Base-by-base conservation (phyloP, 2,888 invertebrate species). In the Embidobia sp. region DNA sequence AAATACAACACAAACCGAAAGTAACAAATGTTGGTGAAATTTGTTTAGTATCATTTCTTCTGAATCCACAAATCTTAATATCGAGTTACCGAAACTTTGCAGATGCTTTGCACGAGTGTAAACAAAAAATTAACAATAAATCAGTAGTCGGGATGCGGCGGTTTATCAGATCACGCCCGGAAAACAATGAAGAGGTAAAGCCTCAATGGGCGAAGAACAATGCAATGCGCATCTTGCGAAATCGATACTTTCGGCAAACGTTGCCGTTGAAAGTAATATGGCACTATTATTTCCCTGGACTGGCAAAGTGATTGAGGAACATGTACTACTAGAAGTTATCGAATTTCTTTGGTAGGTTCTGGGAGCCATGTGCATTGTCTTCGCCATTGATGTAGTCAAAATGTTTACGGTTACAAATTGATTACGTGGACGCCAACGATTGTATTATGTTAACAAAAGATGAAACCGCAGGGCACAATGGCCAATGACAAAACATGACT, bases 51-150 rank as follows among this genome's bases (percentile, higher is more conserved):
- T 61, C 13, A 19, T 40, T 64, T 44, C 57, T 42, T 33, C 51
- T 13, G 64, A 51, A 74, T 53, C 10, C 53, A 31, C 40, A 51
- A 55, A 42, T 59, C 42, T 13, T 40, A 4, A 31, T 72, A 67
- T 77, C 72, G 42, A 42, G 19, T 77, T 77, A 77, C 77, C 33
- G 19, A 40, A 61, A 66, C 53, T 48, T 67, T 51, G 77, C 77
- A 77, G 77, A 73, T 77, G 77, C 72, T 70, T 59, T 53, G 61
- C 72, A 61, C 49, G 42, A 48, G 53, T 77, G 73, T 72, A 77
- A 77, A 77, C 72, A 55, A 67, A 72, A 74, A 72, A 72, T 73
- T 72, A 72, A 64, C 69, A 37, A 76, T 76, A 70, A 76, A 70
- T 70, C 69, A 75, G 48, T 2, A 7, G 16, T 18, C 26, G 37